Evolutionary conservation across 2,113 vertebrate genomes (phyloP).

Genomic region (Poeciliopsis turrubarensis): DNA sequence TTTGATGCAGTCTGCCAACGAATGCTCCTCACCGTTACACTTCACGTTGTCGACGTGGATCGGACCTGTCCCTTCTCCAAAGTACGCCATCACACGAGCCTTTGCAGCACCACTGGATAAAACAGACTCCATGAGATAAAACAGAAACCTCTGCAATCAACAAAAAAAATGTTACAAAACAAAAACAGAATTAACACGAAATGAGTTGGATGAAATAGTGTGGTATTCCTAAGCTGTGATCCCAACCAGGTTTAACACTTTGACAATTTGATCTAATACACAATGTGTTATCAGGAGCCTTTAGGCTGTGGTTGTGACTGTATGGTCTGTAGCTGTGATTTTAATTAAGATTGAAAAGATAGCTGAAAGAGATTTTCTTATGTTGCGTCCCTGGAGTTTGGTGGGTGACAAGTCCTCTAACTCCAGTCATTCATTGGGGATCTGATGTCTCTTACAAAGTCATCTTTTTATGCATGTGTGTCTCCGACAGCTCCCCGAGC

Average conservation of each 20-base stretch:
- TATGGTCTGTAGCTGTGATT: slow-evolving; percentile 22
- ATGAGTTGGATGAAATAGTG: slow-evolving; percentile 29
- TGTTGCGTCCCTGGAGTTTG: slow-evolving; percentile 38
- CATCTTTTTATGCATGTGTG: slow-evolving; percentile 23
- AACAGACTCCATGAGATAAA: not conserved
- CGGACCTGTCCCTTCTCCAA: slow-evolving; percentile 92
- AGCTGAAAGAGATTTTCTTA: slow-evolving; percentile 28
- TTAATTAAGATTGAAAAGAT: slow-evolving; percentile 52
- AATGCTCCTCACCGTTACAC: slow-evolving; percentile 88
- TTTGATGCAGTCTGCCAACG: slow-evolving; percentile 90
- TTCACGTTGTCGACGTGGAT: slow-evolving; percentile 94
- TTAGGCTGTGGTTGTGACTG: slow-evolving; percentile 12
- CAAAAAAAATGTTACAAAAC: not conserved
- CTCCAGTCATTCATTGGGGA: slow-evolving; percentile 31
- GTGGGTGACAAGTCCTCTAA: slow-evolving; percentile 35
- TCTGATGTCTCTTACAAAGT: slow-evolving; percentile 44
- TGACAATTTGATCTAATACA: slow-evolving; percentile 12
- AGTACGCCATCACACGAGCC: slow-evolving; percentile 95
- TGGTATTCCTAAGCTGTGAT: slow-evolving; percentile 52
- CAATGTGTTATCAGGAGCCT: not conserved
- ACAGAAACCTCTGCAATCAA: not conserved
- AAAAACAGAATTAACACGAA: not conserved
- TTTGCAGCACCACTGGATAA: slow-evolving; percentile 84
- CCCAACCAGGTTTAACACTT: slow-evolving; percentile 20
- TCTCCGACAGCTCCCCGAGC: slow-evolving; percentile 42